Base-by-base conservation (phyloP, 2,888 invertebrate species). In the Oscheius sp. region DNA sequence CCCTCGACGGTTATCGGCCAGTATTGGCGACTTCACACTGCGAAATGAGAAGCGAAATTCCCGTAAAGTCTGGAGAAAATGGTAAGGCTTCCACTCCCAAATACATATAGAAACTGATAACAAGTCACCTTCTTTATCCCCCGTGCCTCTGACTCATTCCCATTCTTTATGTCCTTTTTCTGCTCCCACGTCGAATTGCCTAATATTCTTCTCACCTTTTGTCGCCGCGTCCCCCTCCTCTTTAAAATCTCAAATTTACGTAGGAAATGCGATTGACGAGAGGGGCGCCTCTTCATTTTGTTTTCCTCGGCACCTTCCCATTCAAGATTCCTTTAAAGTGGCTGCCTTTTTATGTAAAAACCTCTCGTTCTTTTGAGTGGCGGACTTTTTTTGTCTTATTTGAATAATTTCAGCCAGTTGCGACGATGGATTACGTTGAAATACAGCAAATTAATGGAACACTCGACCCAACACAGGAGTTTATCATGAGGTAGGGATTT, bases 351-450 rank as follows among this genome's bases (percentile, higher is more conserved):
- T 49, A 16, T 18, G 21, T 16, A 21, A 16, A 49, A 18, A 16
- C 16, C 45, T 49, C n/a, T 21, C 16, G 49, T 5, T 21, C 16
- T 49, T 49, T 49, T 35, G 35, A 9, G 9, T 9, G 35, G 35
- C 3, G 35, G 9, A 9, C 35, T 35, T 9, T 49, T 49, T 45
- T 16, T 12, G 16, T 16, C 45, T 45, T 13, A 49, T 18, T 49
- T 49, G 49, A 16, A 18, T 21, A 49, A 21, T 49, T 49, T 49
- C 13, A 18, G n/a, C 9, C 16, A 45, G 9, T 12, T 16, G 9
- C 45, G 16, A 45, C 21, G 13, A 66, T 66, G 66, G 66, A 66
- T 21, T 66, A 66, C 27, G 25, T 66, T n/a, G 52, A 66, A 52
- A 27, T 66, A 12, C 52, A 66, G n/a, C 66, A 66, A 5, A 13